Conservation (phyloP, 2,113 vertebrate genomes). For the Uria lomvia region DNA sequence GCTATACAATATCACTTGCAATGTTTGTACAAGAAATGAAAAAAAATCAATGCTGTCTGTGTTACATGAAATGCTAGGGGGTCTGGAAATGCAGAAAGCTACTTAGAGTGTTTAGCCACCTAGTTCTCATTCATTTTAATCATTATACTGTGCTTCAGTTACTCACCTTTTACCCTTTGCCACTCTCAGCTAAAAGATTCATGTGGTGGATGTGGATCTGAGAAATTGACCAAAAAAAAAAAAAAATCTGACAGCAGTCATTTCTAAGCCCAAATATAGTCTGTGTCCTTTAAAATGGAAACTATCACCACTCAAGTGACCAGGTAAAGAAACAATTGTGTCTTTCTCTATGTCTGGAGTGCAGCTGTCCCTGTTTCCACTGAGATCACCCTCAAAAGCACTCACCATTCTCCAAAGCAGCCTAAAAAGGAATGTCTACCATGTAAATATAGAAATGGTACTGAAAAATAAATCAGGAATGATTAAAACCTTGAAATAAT, state of each 20-base stretch:
- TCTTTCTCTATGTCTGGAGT: background rate
- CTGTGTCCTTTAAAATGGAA: background rate
- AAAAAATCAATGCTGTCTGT: background rate
- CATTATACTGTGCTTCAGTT: background rate
- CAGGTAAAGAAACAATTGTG: background rate
- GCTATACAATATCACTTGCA: constrained; percentile 1
- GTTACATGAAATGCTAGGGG: background rate
- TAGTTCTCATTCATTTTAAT: background rate
- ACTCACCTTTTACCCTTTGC: background rate
- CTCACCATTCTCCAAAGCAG: background rate
- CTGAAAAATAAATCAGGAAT: background rate
- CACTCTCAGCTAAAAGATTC: background rate
- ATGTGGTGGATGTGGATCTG: background rate
- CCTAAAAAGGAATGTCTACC: background rate
- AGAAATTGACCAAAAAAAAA: background rate
- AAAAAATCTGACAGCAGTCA: background rate
- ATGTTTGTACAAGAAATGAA: constrained; percentile 23
- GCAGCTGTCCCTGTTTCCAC: background rate
- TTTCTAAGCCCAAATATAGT: background rate
- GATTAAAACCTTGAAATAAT: background rate
- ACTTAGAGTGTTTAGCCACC: background rate
- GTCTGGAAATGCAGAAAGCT: background rate
- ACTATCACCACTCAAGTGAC: background rate
- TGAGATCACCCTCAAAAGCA: background rate
- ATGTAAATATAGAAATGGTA: background rate